Evolutionary conservation across 1,140 invertebrate species (phyloP).

Genomic region (Gryon sp.): DNA sequence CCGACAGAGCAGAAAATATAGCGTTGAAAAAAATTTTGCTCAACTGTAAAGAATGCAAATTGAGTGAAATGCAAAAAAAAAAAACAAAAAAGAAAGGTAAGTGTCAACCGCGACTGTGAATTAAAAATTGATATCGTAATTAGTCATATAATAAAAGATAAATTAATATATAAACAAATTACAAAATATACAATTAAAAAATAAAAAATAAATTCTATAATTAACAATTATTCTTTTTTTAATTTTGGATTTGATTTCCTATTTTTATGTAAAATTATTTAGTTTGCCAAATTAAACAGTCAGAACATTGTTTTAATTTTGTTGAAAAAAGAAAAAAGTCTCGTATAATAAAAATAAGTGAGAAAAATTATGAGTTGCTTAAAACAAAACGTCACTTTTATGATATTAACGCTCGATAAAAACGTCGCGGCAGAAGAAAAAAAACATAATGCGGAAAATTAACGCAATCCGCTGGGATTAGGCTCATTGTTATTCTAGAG

Average conservation of each 20-base stretch:
- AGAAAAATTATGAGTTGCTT: conserved; percentile 8
- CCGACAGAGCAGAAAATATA: conserved; percentile 70
- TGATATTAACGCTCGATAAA: conserved; percentile 47
- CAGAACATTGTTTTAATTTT: too few relatives aligned
- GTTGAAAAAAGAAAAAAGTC: too few relatives aligned
- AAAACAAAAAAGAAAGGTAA: too few relatives aligned
- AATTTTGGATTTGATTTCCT: too few relatives aligned
- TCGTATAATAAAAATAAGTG: too few relatives aligned
- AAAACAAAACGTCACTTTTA: conserved; percentile 26
- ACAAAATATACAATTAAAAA: too few relatives aligned
- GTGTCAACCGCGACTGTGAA: conserved; percentile 41
- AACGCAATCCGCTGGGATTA: conserved; percentile 71
- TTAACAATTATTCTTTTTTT: too few relatives aligned
- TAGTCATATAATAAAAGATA: too few relatives aligned
- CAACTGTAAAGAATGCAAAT: conserved; percentile 41
- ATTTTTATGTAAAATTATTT: too few relatives aligned
- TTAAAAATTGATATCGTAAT: conserved; percentile 74
- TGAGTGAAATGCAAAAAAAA: conserved; percentile 49
- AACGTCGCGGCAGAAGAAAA: conserved; percentile 49
- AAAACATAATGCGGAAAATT: conserved; percentile 69
- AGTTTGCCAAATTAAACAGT: too few relatives aligned
- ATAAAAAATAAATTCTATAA: too few relatives aligned
- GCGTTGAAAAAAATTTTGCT: conserved; percentile 64
- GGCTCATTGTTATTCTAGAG: conserved; percentile 71
- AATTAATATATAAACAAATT: conserved; percentile 11